A percentile compares a stretch with the other conserved stretches of the same genome.
These are phyloP conservation scores for Caranx ignobilis DNA, from an alignment of 2,113 vertebrate genomes.

Conservation along the genomic window DNA sequence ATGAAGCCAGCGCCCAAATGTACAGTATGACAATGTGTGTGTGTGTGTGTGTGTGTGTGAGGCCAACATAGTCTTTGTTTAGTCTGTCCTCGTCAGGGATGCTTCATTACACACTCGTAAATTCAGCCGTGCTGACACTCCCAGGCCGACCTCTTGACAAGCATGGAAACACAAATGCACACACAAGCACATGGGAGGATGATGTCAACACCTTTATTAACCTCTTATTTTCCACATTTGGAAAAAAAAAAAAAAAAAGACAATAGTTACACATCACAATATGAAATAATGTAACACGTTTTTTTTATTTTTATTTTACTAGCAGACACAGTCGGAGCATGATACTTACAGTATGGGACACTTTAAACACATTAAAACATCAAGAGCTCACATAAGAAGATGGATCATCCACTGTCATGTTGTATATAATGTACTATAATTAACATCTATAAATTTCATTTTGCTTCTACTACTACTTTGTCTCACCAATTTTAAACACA, in stretches of 20 bases:
- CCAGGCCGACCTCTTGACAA: conserved; percentile 49
- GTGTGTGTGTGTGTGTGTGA: conserved; percentile 9
- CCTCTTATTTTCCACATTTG: neutral
- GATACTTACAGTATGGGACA: neutral
- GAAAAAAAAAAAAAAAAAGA: too few species aligned
- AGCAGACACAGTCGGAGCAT: neutral
- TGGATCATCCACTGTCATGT: neutral
- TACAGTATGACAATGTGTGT: neutral
- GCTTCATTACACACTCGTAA: conserved; percentile 73
- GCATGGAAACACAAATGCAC: conserved; percentile 38
- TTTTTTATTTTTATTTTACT: neutral
- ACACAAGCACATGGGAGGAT: neutral
- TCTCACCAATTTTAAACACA: neutral
- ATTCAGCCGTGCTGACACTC: conserved; percentile 58
- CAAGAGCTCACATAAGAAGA: neutral
- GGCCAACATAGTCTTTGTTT: conserved; percentile 63
- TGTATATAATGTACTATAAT: neutral
- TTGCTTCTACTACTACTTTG: neutral
- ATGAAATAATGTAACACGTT: neutral
- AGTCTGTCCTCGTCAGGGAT: conserved; percentile 73
- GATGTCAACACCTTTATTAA: neutral
- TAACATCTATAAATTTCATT: neutral
- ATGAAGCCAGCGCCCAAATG: neutral
- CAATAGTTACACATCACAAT: neutral
- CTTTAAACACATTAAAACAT: neutral